Evolutionary conservation across 2,797 vertebrate genomes (phyloP).

Genomic region (Mormyrus proboscirostris): DNA sequence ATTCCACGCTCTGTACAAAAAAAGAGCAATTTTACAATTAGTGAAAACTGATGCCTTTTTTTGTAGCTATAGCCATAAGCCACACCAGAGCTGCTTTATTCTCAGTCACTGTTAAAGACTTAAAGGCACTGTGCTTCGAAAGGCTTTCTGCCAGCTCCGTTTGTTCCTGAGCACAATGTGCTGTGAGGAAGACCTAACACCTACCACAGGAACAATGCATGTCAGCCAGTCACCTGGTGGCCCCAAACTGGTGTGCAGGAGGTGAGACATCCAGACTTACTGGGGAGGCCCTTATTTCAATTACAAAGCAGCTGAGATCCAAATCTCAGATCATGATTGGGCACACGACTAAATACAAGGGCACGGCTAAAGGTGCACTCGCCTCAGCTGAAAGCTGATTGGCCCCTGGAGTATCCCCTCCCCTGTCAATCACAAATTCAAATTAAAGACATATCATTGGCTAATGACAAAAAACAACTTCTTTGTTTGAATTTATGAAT

Average conservation of each 20-base stretch:
- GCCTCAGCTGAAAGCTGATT: background rate
- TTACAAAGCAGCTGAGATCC: background rate
- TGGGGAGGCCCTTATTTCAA: background rate
- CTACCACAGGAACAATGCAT: background rate
- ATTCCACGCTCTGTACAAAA: conserved; percentile 49
- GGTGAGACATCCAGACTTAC: background rate
- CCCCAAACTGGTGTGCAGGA: background rate
- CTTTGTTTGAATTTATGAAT: background rate
- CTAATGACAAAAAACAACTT: background rate
- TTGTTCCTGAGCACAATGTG: background rate
- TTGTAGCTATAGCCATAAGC: background rate
- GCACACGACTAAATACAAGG: background rate
- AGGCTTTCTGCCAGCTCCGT: background rate
- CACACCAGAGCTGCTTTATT: background rate
- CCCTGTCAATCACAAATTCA: background rate
- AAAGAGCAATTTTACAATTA: conserved; percentile 43
- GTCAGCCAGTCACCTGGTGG: background rate
- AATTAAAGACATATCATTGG: background rate
- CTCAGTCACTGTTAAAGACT: background rate
- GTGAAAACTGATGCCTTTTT: background rate
- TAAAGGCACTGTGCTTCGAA: background rate
- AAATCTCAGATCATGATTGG: background rate
- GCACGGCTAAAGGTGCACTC: background rate
- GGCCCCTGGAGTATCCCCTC: background rate
- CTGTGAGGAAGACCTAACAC: background rate